Percentiles rank a stretch among this genome's conserved stretches.
These are phyloP conservation scores for Dioctria rufipes DNA, from an alignment of 2,888 invertebrate species.

Conservation along the genomic window DNA sequence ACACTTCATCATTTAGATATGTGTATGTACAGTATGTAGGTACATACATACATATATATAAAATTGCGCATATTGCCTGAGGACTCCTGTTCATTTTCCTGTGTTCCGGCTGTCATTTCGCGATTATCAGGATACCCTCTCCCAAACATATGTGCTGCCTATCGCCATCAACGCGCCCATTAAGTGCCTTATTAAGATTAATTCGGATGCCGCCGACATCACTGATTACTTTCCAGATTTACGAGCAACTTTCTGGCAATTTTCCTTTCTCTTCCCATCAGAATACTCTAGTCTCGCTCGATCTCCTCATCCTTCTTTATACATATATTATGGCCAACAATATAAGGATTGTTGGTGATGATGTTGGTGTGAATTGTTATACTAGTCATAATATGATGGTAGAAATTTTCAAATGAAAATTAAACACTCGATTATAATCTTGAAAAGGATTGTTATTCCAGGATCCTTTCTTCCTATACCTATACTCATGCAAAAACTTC, in stretches of 20 bases:
- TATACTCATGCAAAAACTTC: too few relatives aligned
- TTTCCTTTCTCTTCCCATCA: slow-evolving; percentile 1
- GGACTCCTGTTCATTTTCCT: slow-evolving; percentile 1
- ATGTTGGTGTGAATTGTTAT: slow-evolving; percentile 21
- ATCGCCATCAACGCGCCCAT: slow-evolving; percentile 35
- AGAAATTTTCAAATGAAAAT: slow-evolving; percentile 39
- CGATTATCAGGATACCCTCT: slow-evolving; percentile 22
- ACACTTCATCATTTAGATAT: background rate
- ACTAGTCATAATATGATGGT: background rate
- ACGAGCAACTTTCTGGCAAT: slow-evolving; percentile 42
- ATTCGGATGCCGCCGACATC: slow-evolving; percentile 29
- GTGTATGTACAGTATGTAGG: too few relatives aligned
- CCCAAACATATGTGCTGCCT: background rate
- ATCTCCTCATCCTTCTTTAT: background rate
- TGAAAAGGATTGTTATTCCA: background rate
- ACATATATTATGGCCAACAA: background rate
- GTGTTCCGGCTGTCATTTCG: slow-evolving; percentile 16
- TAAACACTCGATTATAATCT: slow-evolving; percentile 33
- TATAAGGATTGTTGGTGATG: too few relatives aligned
- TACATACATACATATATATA: background rate
- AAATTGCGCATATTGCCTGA: slow-evolving; percentile 1
- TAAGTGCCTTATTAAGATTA: slow-evolving; percentile 47
- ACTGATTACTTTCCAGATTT: slow-evolving; percentile 47
- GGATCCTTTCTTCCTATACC: too few relatives aligned
- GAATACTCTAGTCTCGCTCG: background rate